Evolutionary conservation across 2,797 vertebrate species (phyloP).

Genomic region (Falco novaeseelandiae): DNA sequence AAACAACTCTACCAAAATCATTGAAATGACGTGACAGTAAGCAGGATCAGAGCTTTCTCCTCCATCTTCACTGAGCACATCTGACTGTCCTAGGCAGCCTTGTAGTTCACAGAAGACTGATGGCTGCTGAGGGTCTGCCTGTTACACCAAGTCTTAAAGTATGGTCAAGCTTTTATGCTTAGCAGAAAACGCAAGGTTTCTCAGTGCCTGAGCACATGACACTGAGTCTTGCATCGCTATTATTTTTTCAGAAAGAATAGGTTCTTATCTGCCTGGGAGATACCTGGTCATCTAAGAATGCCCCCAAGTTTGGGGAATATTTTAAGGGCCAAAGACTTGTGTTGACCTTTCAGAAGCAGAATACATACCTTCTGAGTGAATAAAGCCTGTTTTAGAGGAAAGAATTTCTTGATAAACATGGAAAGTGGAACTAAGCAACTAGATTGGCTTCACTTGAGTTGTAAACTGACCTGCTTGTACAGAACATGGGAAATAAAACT

Average conservation of each 20-base stretch:
- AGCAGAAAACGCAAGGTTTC: background rate
- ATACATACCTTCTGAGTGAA: background rate
- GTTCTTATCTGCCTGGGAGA: background rate
- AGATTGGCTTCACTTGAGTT: background rate
- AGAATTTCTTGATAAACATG: background rate
- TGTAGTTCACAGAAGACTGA: background rate
- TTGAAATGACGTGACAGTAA: background rate
- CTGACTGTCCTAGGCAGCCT: background rate
- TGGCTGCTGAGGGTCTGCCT: background rate
- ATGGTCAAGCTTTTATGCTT: background rate
- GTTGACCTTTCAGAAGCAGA: background rate
- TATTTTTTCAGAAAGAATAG: background rate
- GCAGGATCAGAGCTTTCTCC: background rate
- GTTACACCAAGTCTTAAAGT: background rate
- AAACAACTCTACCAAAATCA: background rate
- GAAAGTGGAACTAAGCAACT: background rate
- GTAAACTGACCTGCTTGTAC: background rate
- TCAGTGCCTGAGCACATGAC: background rate
- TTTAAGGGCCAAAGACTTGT: background rate
- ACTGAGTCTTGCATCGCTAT: accelerated
- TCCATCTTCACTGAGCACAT: background rate
- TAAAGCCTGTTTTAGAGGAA: background rate
- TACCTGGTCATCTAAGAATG: background rate
- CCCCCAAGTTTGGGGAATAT: background rate
- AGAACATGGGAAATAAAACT: background rate